Evolutionary conservation across 2,113 vertebrate species (phyloP).

Genomic region (Elephantulus edwardii): DNA sequence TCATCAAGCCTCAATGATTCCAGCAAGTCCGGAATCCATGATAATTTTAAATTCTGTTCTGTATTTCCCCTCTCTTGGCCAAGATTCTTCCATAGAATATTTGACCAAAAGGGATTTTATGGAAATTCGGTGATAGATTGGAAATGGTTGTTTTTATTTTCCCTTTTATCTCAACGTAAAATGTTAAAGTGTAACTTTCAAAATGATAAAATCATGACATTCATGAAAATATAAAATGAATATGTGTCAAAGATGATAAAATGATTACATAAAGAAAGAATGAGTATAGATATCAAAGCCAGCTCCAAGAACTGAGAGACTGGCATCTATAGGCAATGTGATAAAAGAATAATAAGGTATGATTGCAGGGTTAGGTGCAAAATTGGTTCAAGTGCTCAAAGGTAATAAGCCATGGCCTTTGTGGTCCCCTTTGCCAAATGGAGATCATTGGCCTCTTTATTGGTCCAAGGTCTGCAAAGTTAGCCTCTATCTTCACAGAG

Average conservation of each 20-base stretch:
- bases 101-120: not conserved
- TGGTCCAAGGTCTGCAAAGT: not conserved
- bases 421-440: not conserved
- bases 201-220: not conserved
- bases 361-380: not conserved
- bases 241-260: not conserved
- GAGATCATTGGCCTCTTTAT: not conserved
- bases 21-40: not conserved
- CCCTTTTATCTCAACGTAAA: not conserved
- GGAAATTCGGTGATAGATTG: not conserved
- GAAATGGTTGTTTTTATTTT: not conserved
- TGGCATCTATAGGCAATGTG: not conserved
- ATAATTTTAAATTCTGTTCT: not conserved
- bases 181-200: not conserved
- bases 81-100: not conserved
- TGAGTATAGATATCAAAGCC: not conserved
- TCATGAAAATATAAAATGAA: not conserved
- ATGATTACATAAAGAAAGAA: not conserved
- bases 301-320: not conserved
- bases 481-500: not conserved
- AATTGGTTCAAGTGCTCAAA: not conserved
- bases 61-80: not conserved
- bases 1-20: not conserved
- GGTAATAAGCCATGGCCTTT: not conserved
- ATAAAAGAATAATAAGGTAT: not conserved